phyloP scores from a whole-genome alignment of 2,888 invertebrate genomes.

The Orthonychiurus folsomi region DNA sequence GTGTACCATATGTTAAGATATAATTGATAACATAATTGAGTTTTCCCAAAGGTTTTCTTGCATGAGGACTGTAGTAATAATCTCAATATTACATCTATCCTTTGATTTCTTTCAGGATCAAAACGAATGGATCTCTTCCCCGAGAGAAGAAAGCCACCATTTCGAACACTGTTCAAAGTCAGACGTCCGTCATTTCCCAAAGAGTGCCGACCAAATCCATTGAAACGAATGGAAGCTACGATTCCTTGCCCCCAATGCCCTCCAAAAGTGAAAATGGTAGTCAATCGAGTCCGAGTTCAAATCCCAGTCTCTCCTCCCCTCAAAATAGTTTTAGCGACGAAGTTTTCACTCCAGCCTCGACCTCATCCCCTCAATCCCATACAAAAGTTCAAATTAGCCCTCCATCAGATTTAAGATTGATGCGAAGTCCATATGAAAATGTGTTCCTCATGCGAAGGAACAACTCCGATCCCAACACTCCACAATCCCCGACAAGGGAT shows the following conservation, averaged over 20 bases:
- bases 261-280: background rate
- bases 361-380: background rate
- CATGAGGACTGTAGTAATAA: too few species aligned
- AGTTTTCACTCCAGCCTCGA: background rate
- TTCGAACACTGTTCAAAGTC: background rate
- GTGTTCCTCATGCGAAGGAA: background rate
- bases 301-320: background rate
- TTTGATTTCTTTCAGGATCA: constrained; percentile 68
- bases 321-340: constrained; percentile 5
- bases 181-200: background rate
- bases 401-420: background rate
- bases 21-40: too few species aligned
- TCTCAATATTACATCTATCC: too few species aligned
- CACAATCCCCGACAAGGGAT: background rate
- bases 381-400: background rate
- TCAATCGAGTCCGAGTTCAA: background rate
- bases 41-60: too few species aligned
- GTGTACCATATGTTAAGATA: too few species aligned
- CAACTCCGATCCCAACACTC: background rate
- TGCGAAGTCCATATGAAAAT: background rate
- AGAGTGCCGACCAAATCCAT: too few species aligned
- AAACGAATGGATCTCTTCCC: constrained; percentile 81
- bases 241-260: background rate
- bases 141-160: constrained; percentile 50
- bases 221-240: background rate